These are phyloP conservation scores for Drosophila silvestris DNA, from an alignment of 2,888 invertebrate species.

Conservation along the genomic window DNA sequence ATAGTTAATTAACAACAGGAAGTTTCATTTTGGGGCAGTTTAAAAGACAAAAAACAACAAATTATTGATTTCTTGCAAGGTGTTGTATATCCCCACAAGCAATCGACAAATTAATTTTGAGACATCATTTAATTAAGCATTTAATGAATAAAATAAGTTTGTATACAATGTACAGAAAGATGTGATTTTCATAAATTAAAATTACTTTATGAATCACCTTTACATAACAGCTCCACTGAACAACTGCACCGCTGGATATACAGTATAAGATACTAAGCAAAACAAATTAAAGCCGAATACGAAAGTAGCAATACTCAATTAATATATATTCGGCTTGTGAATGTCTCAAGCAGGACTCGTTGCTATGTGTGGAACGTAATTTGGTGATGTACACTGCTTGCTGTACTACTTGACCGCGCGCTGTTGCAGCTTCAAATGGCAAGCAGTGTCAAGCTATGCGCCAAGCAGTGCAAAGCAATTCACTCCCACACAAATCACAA, in stretches of 20 bases:
- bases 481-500: background rate
- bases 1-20: constrained; percentile 16
- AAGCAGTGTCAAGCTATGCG: background rate
- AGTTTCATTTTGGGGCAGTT: background rate
- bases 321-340: background rate
- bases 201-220: background rate
- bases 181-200: background rate
- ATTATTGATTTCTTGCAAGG: background rate
- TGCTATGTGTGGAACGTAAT: background rate
- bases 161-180: background rate
- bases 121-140: background rate
- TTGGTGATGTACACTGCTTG: constrained; percentile 32
- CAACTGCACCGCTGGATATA: background rate
- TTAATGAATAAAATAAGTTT: background rate
- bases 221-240: background rate
- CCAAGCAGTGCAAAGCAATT: constrained; percentile 2
- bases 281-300: background rate
- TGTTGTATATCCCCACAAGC: background rate
- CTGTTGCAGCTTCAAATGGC: background rate
- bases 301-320: background rate
- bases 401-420: constrained; percentile 4
- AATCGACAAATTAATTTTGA: background rate
- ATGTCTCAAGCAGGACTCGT: constrained; percentile 18
- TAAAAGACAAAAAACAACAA: background rate
- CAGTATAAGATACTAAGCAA: background rate